These are phyloP conservation scores for Gastracanthus pulcherrimus DNA, from an alignment of 2,888 invertebrate species.

Conservation along the genomic window DNA sequence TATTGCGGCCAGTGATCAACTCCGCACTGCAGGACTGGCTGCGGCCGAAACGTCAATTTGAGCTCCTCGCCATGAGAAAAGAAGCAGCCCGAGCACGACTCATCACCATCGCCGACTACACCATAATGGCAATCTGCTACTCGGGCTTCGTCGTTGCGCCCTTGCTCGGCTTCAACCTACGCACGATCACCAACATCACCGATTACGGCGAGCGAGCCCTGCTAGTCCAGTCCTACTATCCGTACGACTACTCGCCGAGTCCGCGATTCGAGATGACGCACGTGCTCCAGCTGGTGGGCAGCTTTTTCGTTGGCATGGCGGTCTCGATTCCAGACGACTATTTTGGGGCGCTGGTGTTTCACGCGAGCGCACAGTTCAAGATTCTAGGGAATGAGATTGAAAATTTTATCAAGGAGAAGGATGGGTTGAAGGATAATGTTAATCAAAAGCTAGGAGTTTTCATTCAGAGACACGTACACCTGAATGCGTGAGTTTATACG, in stretches of 20 bases:
- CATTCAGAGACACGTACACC: conserved; percentile 14
- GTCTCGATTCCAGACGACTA: conserved; percentile 29
- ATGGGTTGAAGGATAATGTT: no score
- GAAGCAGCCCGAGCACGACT: not conserved
- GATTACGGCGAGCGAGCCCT: conserved; percentile 16
- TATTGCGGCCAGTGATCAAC: not conserved
- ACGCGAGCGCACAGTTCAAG: conserved; percentile 11
- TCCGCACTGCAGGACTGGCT: conserved; percentile 3
- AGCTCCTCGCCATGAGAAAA: not conserved
- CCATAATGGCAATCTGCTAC: not conserved
- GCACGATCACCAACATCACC: conserved; percentile 33
- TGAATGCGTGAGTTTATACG: not conserved
- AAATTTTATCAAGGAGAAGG: not conserved
- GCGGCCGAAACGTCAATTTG: not conserved
- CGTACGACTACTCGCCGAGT: conserved; percentile 15
- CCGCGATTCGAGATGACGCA: not conserved
- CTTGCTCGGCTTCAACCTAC: conserved; percentile 10
- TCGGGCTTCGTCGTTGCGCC: not conserved
- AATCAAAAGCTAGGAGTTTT: not conserved
- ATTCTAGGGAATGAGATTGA: not conserved
- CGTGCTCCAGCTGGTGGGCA: not conserved
- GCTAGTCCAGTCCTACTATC: conserved; percentile 20
- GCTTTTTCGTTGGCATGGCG: conserved; percentile 17
- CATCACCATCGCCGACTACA: conserved; percentile 1
- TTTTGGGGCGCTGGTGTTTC: conserved; percentile 18